phyloP scores from a whole-genome alignment of 2,113 vertebrate genomes.

The Pavo muticus region DNA sequence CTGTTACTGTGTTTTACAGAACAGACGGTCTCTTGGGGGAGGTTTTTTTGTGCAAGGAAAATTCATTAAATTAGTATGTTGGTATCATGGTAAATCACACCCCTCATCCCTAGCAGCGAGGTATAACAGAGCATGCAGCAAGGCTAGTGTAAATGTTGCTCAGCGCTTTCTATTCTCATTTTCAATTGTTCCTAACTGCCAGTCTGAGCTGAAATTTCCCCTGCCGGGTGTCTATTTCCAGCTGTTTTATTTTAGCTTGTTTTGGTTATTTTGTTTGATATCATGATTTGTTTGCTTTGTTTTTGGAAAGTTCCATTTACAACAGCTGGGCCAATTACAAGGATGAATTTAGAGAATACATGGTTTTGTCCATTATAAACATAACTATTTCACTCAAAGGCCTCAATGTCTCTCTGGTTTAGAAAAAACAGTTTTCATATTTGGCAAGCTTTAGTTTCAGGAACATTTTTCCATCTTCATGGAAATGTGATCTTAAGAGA shows the following conservation, averaged over 20 bases:
- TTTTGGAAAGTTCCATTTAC: conserved; percentile 38
- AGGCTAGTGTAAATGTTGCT: not conserved
- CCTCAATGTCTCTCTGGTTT: not conserved
- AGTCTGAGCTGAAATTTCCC: not conserved
- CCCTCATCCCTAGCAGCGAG: not conserved
- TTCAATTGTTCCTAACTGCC: not conserved
- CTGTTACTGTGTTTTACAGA: not conserved
- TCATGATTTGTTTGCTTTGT: conserved; percentile 29
- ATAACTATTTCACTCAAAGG: not conserved
- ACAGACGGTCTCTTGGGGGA: not conserved
- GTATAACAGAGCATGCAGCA: not conserved
- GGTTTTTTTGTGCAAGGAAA: not conserved
- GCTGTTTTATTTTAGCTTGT: conserved; percentile 40
- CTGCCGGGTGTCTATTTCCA: not conserved
- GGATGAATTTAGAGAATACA: conserved; percentile 21
- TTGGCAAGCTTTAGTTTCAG: conserved; percentile 4
- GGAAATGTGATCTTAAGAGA: not conserved
- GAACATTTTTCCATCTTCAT: not conserved
- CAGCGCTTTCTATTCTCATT: not conserved
- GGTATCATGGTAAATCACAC: not conserved
- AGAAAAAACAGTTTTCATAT: conserved; percentile 3
- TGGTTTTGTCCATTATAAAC: not conserved
- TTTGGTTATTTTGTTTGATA: conserved; percentile 33
- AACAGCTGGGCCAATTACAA: not conserved
- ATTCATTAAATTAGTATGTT: not conserved